phyloP scores from a whole-genome alignment of 2,888 invertebrate genomes.

The Drosophila villosipedis region DNA sequence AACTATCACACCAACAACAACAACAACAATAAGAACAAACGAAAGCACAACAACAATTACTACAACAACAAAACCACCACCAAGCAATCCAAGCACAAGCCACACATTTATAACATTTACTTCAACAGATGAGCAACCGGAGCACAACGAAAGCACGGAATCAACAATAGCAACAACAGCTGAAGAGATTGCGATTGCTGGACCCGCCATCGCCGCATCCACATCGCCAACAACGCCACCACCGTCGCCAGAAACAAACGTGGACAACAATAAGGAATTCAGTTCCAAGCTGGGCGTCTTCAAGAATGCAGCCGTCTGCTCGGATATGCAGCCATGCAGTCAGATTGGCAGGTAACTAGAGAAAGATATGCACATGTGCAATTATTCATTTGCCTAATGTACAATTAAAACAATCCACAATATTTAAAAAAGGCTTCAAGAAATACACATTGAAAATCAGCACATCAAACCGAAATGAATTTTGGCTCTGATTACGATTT shows the following conservation, averaged over 20 bases:
- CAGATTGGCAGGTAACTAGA: constrained; percentile 90
- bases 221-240: constrained; percentile 55
- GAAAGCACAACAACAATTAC: constrained; percentile 43
- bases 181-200: constrained; percentile 11
- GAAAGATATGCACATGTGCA: neutral
- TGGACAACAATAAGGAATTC: constrained; percentile 37
- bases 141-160: constrained; percentile 30
- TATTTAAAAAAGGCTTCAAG: neutral
- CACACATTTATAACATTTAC: constrained; percentile 76
- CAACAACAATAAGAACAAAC: constrained; percentile 51
- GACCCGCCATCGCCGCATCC: constrained; percentile 66
- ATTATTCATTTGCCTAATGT: neutral
- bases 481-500: neutral
- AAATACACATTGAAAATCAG: neutral
- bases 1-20: constrained; percentile 45
- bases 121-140: constrained; percentile 79
- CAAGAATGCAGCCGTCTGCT: constrained; percentile 90
- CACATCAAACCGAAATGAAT: neutral
- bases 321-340: constrained; percentile 91
- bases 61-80: constrained; percentile 38
- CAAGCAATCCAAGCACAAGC: constrained; percentile 62
- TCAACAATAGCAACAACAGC: constrained; percentile 27
- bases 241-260: constrained; percentile 14
- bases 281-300: constrained; percentile 76
- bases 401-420: neutral